phyloP scores from a whole-genome alignment of 2,888 invertebrate genomes.

The Synanthedon formicaeformis region DNA sequence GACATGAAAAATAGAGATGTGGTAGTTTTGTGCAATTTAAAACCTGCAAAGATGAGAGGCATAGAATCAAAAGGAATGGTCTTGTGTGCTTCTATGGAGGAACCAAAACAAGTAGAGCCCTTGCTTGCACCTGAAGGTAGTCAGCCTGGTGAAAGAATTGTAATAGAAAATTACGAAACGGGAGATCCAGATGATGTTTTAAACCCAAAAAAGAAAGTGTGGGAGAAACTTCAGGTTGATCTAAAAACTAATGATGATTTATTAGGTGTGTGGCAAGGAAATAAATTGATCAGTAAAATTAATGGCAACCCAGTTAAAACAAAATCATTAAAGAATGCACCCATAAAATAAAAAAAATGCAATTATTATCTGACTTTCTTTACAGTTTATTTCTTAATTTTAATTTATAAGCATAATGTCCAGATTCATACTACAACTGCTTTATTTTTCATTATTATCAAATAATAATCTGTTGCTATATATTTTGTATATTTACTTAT shows the following conservation, averaged over 20 bases:
- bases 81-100: constrained; percentile 86
- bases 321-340: constrained; percentile 81
- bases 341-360: constrained; percentile 76
- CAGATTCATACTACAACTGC: too few species aligned
- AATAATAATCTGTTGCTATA: too few species aligned
- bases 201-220: constrained; percentile 97
- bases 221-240: constrained; percentile 91
- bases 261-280: constrained; percentile 88
- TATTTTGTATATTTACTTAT: too few species aligned
- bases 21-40: constrained; percentile 94
- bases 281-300: constrained; percentile 76
- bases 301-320: constrained; percentile 81
- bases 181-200: constrained; percentile 86
- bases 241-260: constrained; percentile 78
- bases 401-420: too few species aligned
- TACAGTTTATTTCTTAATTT: not conserved
- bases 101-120: constrained; percentile 87
- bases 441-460: too few species aligned
- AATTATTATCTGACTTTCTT: not conserved
- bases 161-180: constrained; percentile 83
- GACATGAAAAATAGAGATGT: constrained; percentile 91
- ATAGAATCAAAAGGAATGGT: constrained; percentile 94
- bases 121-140: constrained; percentile 81
- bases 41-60: constrained; percentile 96
- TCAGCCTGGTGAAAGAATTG: constrained; percentile 85